These are phyloP conservation scores for Styela plicata DNA, from an alignment of 23 tunicate species.

Conservation along the genomic window DNA sequence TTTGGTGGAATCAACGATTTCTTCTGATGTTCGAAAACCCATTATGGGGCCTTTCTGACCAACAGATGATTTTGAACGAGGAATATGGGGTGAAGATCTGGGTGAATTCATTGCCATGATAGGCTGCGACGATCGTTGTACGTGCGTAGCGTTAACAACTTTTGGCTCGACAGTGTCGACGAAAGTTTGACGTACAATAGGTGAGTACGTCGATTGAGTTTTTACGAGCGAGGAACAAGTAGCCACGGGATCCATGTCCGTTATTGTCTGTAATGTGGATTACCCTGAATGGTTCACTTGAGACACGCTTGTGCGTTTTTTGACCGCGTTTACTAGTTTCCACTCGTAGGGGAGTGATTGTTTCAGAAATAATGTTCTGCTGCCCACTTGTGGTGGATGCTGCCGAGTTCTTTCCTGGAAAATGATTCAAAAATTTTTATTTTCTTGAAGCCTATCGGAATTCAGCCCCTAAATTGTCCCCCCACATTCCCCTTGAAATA, in stretches of 20 bases:
- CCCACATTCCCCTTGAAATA: no score
- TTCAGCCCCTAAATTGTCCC: no score
- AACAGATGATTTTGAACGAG: neutral
- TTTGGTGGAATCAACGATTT: neutral
- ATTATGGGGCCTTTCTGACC: constrained; percentile 15
- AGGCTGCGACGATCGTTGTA: constrained; percentile 49
- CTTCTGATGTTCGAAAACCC: constrained; percentile 24
- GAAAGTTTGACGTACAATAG: constrained; percentile 28
- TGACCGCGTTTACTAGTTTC: neutral
- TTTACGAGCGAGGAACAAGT: neutral
- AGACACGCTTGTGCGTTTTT: constrained; percentile 23
- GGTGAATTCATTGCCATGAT: constrained; percentile 2
- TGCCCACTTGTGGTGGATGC: neutral
- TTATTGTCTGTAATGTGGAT: neutral
- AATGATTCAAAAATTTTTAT: no score
- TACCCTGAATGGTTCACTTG: constrained; percentile 26
- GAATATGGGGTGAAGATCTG: constrained; percentile 3
- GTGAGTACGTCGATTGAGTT: constrained; percentile 28
- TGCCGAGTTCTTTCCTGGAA: neutral
- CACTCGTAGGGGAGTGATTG: neutral
- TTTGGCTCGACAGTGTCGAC: constrained; percentile 47
- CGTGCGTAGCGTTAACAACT: constrained; percentile 35
- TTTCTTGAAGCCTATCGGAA: no score
- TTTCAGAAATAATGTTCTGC: neutral
- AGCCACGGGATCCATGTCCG: neutral